A percentile compares a stretch with the other conserved stretches of the same genome.
phyloP scores from a whole-genome alignment of 1,140 invertebrate genomes.

The Whitmania pigra region DNA sequence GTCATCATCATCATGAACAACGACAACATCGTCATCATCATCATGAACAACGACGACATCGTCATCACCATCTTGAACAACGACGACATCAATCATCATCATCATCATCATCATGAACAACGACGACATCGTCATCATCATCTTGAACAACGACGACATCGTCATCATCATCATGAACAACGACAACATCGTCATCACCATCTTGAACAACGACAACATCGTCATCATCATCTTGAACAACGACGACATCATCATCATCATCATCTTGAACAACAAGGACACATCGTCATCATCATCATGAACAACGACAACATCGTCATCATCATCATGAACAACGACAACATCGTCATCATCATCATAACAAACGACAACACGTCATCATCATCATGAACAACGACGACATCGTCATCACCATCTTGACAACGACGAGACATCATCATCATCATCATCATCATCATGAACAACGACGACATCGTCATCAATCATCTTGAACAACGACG shows the following conservation, averaged over 20 bases:
- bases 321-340: too few species aligned
- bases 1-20: too few species aligned
- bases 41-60: not conserved
- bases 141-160: too few species aligned
- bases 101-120: not conserved
- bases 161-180: not conserved
- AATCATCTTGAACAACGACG: too few species aligned
- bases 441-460: too few species aligned
- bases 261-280: too few species aligned
- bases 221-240: not conserved
- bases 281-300: not conserved
- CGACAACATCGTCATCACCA: slow-evolving; percentile 5
- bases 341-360: too few species aligned
- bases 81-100: not conserved
- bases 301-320: not conserved
- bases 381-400: not conserved
- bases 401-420: slow-evolving; percentile 6
- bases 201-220: not conserved
- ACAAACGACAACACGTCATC: not conserved
- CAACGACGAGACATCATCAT: too few species aligned
- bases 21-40: not conserved
- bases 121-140: not conserved
- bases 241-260: not conserved
- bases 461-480: too few species aligned
- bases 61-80: not conserved